A percentile compares a stretch with the other conserved stretches of the same genome.
These are phyloP conservation scores for Ramphastos sulfuratus DNA, from an alignment of 2,113 vertebrate genomes.

Conservation along the genomic window DNA sequence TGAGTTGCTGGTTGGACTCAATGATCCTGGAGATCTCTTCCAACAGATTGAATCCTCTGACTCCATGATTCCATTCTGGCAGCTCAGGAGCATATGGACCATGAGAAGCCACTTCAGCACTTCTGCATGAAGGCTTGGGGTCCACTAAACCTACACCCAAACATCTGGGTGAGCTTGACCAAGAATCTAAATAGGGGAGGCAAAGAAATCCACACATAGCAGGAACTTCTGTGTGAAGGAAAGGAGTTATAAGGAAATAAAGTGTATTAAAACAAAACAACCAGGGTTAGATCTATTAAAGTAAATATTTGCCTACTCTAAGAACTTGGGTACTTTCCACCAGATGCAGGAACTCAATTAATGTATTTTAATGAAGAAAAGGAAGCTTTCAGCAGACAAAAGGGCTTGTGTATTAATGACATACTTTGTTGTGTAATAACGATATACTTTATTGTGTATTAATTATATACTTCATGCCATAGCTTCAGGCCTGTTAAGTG, in stretches of 20 bases:
- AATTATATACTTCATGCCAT: not conserved
- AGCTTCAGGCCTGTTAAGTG: not conserved
- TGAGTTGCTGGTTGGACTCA: too few relatives aligned
- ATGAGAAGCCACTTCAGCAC: not conserved
- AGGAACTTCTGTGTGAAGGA: not conserved
- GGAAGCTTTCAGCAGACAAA: not conserved
- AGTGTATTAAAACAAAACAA: not conserved
- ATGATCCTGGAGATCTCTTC: too few relatives aligned
- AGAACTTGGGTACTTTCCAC: not conserved
- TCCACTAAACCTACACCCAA: fast-evolving
- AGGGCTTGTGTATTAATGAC: fast-evolving
- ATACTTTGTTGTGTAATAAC: not conserved
- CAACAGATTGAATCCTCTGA: too few relatives aligned
- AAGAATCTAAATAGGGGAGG: not conserved
- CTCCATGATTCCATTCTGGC: not conserved
- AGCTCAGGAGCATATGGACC: not conserved
- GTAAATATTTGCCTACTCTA: not conserved
- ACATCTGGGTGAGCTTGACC: not conserved
- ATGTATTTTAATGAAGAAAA: not conserved
- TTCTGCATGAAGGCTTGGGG: fast-evolving
- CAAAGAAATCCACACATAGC: not conserved
- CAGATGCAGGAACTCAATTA: not conserved
- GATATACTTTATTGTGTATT: not conserved
- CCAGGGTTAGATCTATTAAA: not conserved
- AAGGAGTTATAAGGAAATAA: not conserved